Base-by-base conservation (phyloP, 2,888 invertebrate genomes). In the Polydrusus tereticollis region DNA sequence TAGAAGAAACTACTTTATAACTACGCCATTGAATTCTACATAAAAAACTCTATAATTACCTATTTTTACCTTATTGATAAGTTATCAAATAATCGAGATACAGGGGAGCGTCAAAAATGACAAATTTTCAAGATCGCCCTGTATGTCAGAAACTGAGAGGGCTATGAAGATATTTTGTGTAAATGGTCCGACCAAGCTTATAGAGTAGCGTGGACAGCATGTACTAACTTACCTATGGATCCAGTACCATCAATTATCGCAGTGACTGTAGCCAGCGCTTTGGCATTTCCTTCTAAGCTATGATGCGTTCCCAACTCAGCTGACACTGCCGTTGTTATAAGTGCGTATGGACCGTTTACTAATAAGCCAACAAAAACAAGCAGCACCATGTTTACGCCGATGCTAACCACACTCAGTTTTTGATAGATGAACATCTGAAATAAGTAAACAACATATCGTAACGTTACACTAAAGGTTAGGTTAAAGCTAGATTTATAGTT, bases 201-300 rank as follows among this genome's bases (percentile, higher is more conserved):
- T n/a, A n/a, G n/a, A n/a, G n/a, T n/a, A n/a, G n/a, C n/a, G n/a
- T n/a, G n/a, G n/a, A n/a, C n/a, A n/a, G n/a, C n/a, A 16, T 6
- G 14, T n/a, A 29, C 29, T 26, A n/a, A 43, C 75, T 62, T 70
- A 91, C 93, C 95, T 69, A 95, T 90, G 72, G 95, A 95, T 6
- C 98, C 98, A 0, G 98, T 98, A 52, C 98, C 98, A 86, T 98
- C 98, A 52, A 98, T 98, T 79, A 98, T 97, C 20, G 98, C 96
- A 0, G 98, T 96, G n/a, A 98, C 98, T 0, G 98, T 98, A 6
- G 98, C 97, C 71, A 98, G 85, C 4, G 98, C 98, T 82, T 93
- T 94, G 0, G 95, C 87, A 86, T 94, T 95, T 1, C 95, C 95
- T 62, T 92, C 91, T 65, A 98, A 87, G 73, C 93, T 93, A 23